Evolutionary conservation across 2,113 vertebrate genomes (phyloP).

Genomic region (Percopsis transmontana): DNA sequence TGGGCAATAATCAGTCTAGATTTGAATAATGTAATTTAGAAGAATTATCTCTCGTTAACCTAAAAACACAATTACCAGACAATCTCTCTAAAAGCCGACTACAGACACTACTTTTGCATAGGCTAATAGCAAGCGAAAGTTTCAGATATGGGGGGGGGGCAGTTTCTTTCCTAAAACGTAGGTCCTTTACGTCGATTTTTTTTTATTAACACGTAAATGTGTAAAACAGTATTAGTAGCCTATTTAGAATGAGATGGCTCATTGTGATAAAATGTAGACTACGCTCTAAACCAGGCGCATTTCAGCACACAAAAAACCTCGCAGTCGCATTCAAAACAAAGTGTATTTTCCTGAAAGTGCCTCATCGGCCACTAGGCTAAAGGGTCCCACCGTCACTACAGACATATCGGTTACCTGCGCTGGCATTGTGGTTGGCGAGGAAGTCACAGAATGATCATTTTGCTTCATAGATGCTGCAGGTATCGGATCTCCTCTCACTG

Average conservation of each 20-base stretch:
- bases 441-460: conserved; percentile 71
- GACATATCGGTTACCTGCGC: conserved; percentile 69
- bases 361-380: not conserved
- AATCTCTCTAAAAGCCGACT: conserved; percentile 33
- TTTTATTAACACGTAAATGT: not conserved
- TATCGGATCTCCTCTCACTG: conserved; percentile 64
- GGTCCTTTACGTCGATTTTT: too few species aligned
- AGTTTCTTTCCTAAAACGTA: too few species aligned
- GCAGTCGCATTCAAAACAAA: conserved; percentile 13
- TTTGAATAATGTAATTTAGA: conserved; percentile 64
- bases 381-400: not conserved
- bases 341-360: conserved; percentile 15
- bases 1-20: conserved; percentile 66
- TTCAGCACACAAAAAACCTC: too few species aligned
- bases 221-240: not conserved
- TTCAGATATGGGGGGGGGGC: too few species aligned
- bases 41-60: conserved; percentile 64
- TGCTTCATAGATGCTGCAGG: conserved; percentile 72
- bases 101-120: conserved; percentile 8
- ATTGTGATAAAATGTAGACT: too few species aligned
- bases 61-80: conserved; percentile 71
- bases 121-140: too few species aligned
- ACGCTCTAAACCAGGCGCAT: too few species aligned
- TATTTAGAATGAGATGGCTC: too few species aligned
- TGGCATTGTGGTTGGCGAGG: conserved; percentile 73